A percentile compares a stretch with the other conserved stretches of the same genome.
Evolutionary conservation across 30 jellyfish, hydroid and myxozoan species (phyloP).

Genomic region (Chrysaora quinquecirrha): DNA sequence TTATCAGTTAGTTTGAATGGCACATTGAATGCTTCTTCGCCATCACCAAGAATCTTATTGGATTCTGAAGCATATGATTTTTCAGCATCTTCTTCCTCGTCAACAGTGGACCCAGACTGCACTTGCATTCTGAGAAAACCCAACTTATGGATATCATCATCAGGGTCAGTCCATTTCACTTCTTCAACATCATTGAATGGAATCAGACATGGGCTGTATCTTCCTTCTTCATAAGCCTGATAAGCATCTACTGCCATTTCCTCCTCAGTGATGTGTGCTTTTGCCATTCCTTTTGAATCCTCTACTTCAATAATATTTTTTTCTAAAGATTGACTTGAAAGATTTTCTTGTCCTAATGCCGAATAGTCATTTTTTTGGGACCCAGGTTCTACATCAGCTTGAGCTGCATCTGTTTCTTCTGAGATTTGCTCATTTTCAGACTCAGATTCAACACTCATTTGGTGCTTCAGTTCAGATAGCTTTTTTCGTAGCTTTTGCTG

Average conservation of each 20-base stretch:
- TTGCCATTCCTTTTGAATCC: background rate
- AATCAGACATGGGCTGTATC: constrained; percentile 87
- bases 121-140: constrained; percentile 90
- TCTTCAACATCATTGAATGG: constrained; percentile 89
- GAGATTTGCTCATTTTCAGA: background rate
- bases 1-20: constrained; percentile 65
- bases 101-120: constrained; percentile 93
- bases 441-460: constrained; percentile 5
- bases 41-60: constrained; percentile 76
- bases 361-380: constrained; percentile 25
- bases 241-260: constrained; percentile 79
- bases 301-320: background rate
- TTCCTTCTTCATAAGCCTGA: constrained; percentile 70
- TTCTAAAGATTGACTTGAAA: background rate
- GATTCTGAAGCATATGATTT: constrained; percentile 79
- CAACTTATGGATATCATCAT: constrained; percentile 80
- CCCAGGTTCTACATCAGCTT: constrained; percentile 13
- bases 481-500: constrained; percentile 70
- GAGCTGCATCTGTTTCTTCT: constrained; percentile 23
- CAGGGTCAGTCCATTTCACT: constrained; percentile 92
- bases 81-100: constrained; percentile 90
- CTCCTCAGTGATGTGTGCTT: constrained; percentile 44
- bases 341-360: background rate
- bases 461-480: constrained; percentile 68
- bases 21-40: constrained; percentile 96